Base-by-base conservation (phyloP, 1,140 invertebrate genomes). In the Zeugodacus cucurbitae region DNA sequence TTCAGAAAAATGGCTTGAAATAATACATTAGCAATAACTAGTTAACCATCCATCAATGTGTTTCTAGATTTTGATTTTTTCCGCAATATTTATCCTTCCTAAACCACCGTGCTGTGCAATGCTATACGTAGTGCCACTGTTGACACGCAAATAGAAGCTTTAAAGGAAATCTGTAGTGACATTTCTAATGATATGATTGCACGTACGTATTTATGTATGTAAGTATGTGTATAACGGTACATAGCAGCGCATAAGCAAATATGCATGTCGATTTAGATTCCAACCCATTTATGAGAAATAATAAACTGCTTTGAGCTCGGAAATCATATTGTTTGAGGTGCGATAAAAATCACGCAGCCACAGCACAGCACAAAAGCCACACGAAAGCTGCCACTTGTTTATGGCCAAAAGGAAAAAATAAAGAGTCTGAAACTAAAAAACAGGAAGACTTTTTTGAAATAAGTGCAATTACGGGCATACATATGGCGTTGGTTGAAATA, bases 261-360 rank as follows among this genome's bases (percentile, higher is more conserved):
- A 54, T 54, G 48, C 48, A 54, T 54, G 48, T 54, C 48, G 48
- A 54, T 54, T 54, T 54, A 54, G 48, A 54, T 54, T 54, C 22
- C 58, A 62, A 62, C n/a, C 22, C n/a, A 26, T 62, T 62, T 62
- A 62, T 54, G 58, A 62, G 26, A 82, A 37, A 82, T 44, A 82
- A 82, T 82, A 48, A 82, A 82, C 41, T 48, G 41, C 74, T 82
- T 82, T 82, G 74, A 82, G 22, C 74, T 82, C 74, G 41, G 41
- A 82, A 82, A 48, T 44, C 48, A 82, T 82, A 82, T 82, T 44
- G 74, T 82, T 48, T 82, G 37, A 82, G 74, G 74, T 82, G 74
- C 41, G 74, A 82, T 82, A 82, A 82, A 48, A 82, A 82, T 82
- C 74, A 82, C n/a, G 41, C 34, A 22, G 62, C 62, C n/a, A 29